Evolutionary conservation across 1,140 invertebrate species (phyloP).

Genomic region (Drosophila seguyi): DNA sequence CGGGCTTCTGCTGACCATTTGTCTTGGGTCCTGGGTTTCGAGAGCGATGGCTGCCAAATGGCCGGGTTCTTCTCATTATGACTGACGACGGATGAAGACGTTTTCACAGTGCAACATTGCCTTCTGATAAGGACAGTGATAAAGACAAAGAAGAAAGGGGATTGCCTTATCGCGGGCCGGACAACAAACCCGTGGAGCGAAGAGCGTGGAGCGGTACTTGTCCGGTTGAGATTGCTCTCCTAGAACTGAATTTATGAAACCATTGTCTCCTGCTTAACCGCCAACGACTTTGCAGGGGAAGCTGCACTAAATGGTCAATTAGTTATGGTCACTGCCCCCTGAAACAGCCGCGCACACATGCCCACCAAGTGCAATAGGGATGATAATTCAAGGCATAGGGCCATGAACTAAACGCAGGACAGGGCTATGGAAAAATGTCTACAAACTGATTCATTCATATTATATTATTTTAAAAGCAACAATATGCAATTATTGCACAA

Average conservation of each 20-base stretch:
- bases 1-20: constrained; percentile 16
- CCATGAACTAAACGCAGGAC: neutral
- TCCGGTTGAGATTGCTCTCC: constrained; percentile 34
- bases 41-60: constrained; percentile 32
- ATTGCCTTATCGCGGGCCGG: constrained; percentile 30
- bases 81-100: constrained; percentile 51
- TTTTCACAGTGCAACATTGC: constrained; percentile 62
- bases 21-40: constrained; percentile 19
- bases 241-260: constrained; percentile 62
- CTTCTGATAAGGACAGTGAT: constrained; percentile 66
- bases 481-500: neutral
- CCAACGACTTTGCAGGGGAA: constrained; percentile 65
- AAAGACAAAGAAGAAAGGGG: constrained; percentile 48
- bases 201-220: constrained; percentile 22
- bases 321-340: constrained; percentile 77
- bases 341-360: constrained; percentile 35
- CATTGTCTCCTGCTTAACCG: constrained; percentile 72
- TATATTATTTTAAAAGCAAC: neutral
- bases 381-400: neutral
- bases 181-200: constrained; percentile 54
- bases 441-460: neutral
- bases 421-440: too few species aligned
- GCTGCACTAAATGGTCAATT: constrained; percentile 78
- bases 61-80: constrained; percentile 19
- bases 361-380: constrained; percentile 5